Evolutionary conservation across 1,140 invertebrate genomes (phyloP), one percentile per base, ranked within the genome.

Genomic region (Drosophila parabipectinata): DNA sequence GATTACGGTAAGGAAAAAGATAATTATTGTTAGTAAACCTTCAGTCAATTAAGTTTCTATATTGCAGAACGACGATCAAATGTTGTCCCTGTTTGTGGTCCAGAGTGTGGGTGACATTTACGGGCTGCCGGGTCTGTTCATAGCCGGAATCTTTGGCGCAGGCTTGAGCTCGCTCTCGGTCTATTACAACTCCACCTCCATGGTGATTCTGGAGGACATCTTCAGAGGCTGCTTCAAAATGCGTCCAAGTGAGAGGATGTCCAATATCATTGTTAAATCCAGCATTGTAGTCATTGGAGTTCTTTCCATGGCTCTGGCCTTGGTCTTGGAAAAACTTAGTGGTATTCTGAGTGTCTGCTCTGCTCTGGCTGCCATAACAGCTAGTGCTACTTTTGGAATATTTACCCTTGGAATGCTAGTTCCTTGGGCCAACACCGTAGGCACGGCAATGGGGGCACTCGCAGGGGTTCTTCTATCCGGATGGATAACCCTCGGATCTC

Each of bases 331-430:
- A 79, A 94, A 95, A 66, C 92, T 96, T 47, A 95, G 95, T 12
- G 95, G 95, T 45, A 94, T 97, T 9, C 89, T 97, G 37, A 94
- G 95, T 91, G 96, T 96, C 37, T 96, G 96, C 1, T 94, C 95
- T 24, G 95, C 96, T 21, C 92, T 97, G 34, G 95, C 96, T 41
- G 95, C 96, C 1, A 96, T 98, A 68, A 95, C 97, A 4, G 95
- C 96, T 9, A 96, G 96, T 8, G 95, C 96, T 10, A 94, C 96
- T 0, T 95, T 97, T 61, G 97, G 97, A 1, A 93, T 98, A 10
- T 98, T 98, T 90, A 95, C 95, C 0, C 92, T 98, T 9, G 97
- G 97, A 61, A 97, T 98, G 94, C 93, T 96, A 34, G 94, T 96
- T 73, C 97, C 96, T 12, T 97, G 96, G 95, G 94, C 96, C 12